Base-by-base conservation (phyloP, 2,888 invertebrate genomes). In the Drosophila diplacantha region DNA sequence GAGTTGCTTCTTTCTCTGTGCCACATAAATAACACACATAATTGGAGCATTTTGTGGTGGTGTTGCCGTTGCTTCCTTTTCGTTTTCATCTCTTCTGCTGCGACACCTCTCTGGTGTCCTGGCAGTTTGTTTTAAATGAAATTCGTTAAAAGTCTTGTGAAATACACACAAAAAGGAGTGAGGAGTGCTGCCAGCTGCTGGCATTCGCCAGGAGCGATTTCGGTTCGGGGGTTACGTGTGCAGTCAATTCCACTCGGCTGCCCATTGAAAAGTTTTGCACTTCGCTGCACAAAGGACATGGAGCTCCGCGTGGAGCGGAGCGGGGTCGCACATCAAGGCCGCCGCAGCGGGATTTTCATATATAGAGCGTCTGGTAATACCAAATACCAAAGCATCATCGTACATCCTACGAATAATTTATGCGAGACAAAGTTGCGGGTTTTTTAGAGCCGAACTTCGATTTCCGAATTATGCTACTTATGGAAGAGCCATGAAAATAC, bases 241-340 rank as follows among this genome's bases (percentile, higher is more conserved):
- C 52, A 63, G 61, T 61, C 61, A 61, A 60, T 68, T 68, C 69
- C 67, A 69, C 60, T 69, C 62, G 67, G 69, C 61, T 68, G 69
- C 46, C 69, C 69, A 60, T 61, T 68, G 69, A 69, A 69, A 68
- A 61, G 69, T 55, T 68, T 68, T 68, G 69, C 67, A 68, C 69
- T 69, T 61, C 54, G 69, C 54, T 68, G 61, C 67, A 68, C 67
- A 68, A 69, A 68, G 67, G 67, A 68, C 67, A 22, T 20, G 22
- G 38, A 52, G 43, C 22, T 22, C 69, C 6, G 29, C 5, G 18
- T 16, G 24, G 24, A 26, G 53, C 16, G 11, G 22, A 14, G 29
- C 24, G 26, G 32, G 47, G 32, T 12, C 34, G 18, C 31, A 46
- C 52, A 69, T 52, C 68, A 55, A 60, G 58, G 58, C 61, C 58